Percentiles rank a stretch among this genome's conserved stretches.
These are phyloP conservation scores for Zaprionus capensis DNA, from an alignment of 1,140 invertebrate species.

Conservation along the genomic window DNA sequence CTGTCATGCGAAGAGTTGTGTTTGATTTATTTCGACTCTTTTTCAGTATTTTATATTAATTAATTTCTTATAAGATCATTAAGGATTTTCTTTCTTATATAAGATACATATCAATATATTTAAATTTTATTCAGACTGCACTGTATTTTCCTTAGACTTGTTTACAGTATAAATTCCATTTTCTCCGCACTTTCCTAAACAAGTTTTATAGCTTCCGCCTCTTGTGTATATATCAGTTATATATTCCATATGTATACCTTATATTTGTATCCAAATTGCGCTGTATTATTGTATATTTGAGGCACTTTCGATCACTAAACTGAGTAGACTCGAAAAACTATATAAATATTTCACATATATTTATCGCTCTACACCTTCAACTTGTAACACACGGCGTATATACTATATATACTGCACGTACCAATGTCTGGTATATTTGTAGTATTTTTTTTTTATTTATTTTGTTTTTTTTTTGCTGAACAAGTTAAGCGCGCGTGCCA, in stretches of 20 bases:
- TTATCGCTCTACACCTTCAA: background rate
- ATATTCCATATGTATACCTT: background rate
- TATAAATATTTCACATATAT: background rate
- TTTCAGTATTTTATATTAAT: background rate
- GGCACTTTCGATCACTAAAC: background rate
- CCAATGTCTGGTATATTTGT: conserved; percentile 1
- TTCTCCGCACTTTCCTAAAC: conserved; percentile 1
- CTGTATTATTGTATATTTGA: conserved; percentile 27
- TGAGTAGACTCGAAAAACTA: background rate
- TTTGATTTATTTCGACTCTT: background rate
- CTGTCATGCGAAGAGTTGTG: background rate
- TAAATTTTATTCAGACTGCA: background rate
- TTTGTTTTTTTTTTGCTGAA: conserved; percentile 16
- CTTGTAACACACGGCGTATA: conserved; percentile 5
- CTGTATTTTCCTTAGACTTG: background rate
- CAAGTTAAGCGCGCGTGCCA: conserved; percentile 47
- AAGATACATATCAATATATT: background rate
- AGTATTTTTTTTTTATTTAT: conserved; percentile 33
- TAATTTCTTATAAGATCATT: background rate
- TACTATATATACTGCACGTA: conserved; percentile 4
- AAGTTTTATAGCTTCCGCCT: conserved; percentile 10
- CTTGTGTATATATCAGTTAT: background rate
- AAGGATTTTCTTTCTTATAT: background rate
- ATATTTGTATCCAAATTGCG: background rate
- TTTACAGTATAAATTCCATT: background rate